A percentile compares a stretch with the other conserved stretches of the same genome.
phyloP scores from a whole-genome alignment of 2,888 invertebrate genomes.

The Lasioglossum vierecki region DNA sequence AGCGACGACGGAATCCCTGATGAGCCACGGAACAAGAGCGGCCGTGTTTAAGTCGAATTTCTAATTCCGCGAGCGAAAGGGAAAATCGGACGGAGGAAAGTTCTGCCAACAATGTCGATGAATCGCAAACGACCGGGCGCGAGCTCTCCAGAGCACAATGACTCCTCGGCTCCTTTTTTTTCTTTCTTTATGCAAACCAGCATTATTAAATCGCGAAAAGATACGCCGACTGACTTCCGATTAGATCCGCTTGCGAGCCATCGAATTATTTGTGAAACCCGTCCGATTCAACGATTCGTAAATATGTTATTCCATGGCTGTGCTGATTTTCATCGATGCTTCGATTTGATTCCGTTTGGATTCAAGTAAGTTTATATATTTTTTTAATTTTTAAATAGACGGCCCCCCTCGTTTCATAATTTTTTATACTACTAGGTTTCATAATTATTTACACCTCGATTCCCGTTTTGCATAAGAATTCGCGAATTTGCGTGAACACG shows the following conservation, averaged over 20 bases:
- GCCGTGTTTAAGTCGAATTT: conserved; percentile 68
- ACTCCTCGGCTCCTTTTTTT: not conserved
- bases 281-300: not conserved
- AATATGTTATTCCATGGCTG: not conserved
- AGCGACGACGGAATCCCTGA: conserved; percentile 64
- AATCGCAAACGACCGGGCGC: conserved; percentile 33
- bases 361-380: no score
- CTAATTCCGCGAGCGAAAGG: conserved; percentile 73
- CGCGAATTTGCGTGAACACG: conserved; percentile 24
- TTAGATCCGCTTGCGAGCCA: not conserved
- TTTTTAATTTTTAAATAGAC: no score
- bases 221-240: not conserved
- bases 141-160: conserved; percentile 4
- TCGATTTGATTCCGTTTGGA: not conserved
- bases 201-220: not conserved
- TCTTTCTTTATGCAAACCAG: not conserved
- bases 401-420: no score
- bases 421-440: no score
- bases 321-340: not conserved
- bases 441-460: not conserved
- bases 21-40: conserved; percentile 63
- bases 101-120: conserved; percentile 46
- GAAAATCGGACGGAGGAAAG: conserved; percentile 71
- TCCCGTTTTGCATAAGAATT: conserved; percentile 31
- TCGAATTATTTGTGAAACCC: not conserved